These are phyloP conservation scores for Frieseomelitta varia DNA, from an alignment of 1,140 invertebrate genomes.

Conservation along the genomic window DNA sequence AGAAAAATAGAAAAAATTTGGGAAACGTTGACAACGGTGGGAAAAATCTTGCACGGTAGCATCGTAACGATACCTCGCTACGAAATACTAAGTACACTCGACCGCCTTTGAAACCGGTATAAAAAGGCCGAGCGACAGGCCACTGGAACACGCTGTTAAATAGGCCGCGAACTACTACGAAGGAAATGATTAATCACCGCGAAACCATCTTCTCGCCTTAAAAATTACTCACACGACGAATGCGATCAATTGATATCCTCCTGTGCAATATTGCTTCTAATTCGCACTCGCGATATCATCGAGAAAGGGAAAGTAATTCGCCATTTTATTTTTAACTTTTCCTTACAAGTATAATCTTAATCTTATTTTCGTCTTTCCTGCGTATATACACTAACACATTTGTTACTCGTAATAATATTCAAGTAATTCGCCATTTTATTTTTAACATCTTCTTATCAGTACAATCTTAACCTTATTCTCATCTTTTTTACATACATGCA, in stretches of 20 bases:
- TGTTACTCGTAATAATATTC: too few relatives aligned
- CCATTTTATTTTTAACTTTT: not conserved
- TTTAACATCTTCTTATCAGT: not conserved
- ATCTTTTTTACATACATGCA: too few relatives aligned
- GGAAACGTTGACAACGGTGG: not conserved
- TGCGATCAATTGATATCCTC: constrained; percentile 34
- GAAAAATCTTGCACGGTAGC: constrained; percentile 28
- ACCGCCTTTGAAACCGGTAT: constrained; percentile 59
- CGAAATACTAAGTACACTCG: constrained; percentile 56
- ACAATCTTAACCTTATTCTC: too few relatives aligned
- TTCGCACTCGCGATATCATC: not conserved
- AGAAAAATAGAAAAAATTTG: not conserved
- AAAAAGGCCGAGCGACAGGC: constrained; percentile 59
- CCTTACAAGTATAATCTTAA: not conserved
- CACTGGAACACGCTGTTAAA: constrained; percentile 69
- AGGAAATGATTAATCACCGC: constrained; percentile 66
- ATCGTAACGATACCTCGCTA: constrained; percentile 45
- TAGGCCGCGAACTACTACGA: constrained; percentile 54
- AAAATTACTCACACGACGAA: constrained; percentile 37
- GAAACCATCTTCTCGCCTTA: constrained; percentile 33
- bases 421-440: not conserved
- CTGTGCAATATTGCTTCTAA: not conserved
- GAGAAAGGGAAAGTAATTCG: not conserved
- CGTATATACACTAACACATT: not conserved
- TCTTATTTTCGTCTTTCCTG: too few relatives aligned